phyloP scores from a whole-genome alignment of 2,888 invertebrate species.

The Cephus pulcher region DNA sequence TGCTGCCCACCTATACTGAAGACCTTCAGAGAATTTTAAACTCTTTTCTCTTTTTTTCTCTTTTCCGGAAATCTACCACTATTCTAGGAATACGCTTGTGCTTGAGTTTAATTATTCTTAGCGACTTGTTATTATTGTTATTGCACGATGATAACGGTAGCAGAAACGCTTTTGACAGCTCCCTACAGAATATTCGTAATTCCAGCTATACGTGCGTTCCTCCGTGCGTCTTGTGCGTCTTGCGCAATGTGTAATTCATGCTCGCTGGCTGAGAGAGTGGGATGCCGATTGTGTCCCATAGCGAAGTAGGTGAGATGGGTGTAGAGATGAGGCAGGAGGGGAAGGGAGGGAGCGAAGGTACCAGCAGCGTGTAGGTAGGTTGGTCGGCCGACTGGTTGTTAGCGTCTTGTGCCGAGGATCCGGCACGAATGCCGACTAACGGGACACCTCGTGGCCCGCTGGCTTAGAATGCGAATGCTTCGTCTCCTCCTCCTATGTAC shows the following conservation, averaged over 20 bases:
- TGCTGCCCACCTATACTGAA: neutral
- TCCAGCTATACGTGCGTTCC: neutral
- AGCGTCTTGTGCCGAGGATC: neutral
- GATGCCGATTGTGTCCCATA: neutral
- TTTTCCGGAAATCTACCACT: neutral
- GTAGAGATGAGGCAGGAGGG: conserved; percentile 24
- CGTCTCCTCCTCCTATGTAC: neutral
- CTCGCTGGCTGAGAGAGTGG: neutral
- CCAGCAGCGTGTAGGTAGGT: neutral
- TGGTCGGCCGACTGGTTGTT: neutral
- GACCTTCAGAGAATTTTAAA: neutral
- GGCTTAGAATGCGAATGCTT: conserved; percentile 43
- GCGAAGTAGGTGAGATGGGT: neutral
- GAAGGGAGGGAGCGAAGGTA: conserved; percentile 6
- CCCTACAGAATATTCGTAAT: neutral
- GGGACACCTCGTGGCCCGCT: conserved; percentile 57
- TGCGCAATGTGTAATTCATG: no score
- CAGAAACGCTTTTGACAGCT: neutral
- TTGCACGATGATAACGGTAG: no score
- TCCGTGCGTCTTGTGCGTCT: neutral
- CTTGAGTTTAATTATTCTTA: no score
- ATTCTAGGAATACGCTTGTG: neutral
- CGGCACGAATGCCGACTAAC: conserved; percentile 41
- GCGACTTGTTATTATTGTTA: no score
- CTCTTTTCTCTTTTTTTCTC: no score